These are phyloP conservation scores for Sus scrofa DNA, from an alignment of 2,113 vertebrate species.

Conservation along the genomic window DNA sequence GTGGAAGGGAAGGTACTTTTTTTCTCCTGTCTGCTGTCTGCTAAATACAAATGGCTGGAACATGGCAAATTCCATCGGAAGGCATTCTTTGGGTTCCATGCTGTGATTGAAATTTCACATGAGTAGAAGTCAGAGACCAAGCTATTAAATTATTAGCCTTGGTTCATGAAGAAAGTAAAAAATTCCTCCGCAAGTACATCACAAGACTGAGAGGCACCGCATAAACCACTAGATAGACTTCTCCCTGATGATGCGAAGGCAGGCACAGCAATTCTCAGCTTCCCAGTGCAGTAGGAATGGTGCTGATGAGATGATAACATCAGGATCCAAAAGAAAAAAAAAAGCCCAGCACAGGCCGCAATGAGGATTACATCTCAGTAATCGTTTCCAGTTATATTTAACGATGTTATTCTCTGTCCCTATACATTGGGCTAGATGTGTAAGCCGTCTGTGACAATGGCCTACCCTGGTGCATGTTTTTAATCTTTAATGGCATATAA, in stretches of 20 bases:
- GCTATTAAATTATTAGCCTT: not conserved
- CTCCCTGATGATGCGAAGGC: not conserved
- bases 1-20: too few relatives aligned
- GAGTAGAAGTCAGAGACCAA: not conserved
- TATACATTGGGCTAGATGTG: not conserved
- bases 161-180: not conserved
- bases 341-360: not conserved
- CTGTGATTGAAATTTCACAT: not conserved
- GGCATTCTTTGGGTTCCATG: too few relatives aligned
- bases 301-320: not conserved
- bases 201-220: not conserved
- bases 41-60: not conserved
- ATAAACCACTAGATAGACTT: not conserved
- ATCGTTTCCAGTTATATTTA: not conserved
- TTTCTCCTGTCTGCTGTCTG: not conserved
- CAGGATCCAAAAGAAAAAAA: not conserved
- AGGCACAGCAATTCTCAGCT: not conserved
- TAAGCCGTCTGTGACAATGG: not conserved
- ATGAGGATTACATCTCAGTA: not conserved
- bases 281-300: not conserved
- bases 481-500: constrained; percentile 7
- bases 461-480: constrained; percentile 44
- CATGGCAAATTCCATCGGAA: fast-evolving
- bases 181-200: not conserved
- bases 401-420: not conserved